These are phyloP conservation scores for Agriotes lineatus DNA, from an alignment of 2,888 invertebrate species.

Conservation along the genomic window DNA sequence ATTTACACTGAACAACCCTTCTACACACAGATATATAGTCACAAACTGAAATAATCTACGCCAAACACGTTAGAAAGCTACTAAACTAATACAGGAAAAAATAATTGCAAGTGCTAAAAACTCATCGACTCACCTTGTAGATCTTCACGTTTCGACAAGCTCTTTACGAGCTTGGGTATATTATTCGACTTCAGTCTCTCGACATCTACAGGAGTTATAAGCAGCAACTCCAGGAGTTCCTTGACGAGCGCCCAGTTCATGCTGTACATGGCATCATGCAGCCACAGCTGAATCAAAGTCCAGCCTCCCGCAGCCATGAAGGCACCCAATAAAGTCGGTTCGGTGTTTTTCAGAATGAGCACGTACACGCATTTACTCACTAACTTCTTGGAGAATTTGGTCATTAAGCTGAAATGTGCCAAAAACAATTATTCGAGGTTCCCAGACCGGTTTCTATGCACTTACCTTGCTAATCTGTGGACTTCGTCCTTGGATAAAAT, in stretches of 20 bases:
- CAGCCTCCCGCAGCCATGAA: conserved; percentile 95
- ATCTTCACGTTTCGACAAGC: conserved; percentile 84
- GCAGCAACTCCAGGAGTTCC: conserved; percentile 86
- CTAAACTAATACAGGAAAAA: too few species aligned
- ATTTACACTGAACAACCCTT: too few species aligned
- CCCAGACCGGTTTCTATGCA: conserved; percentile 43
- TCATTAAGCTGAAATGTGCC: conserved; percentile 85
- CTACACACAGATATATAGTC: too few species aligned
- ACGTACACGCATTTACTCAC: conserved; percentile 96
- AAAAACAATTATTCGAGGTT: background rate
- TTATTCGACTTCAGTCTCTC: conserved; percentile 91
- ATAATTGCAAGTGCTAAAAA: too few species aligned
- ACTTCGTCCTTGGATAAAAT: conserved; percentile 91
- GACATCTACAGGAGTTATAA: conserved; percentile 91
- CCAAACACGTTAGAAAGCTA: too few species aligned
- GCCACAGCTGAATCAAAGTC: conserved; percentile 91
- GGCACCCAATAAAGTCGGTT: conserved; percentile 84
- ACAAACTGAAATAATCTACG: too few species aligned
- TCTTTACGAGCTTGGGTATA: conserved; percentile 92
- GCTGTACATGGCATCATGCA: conserved; percentile 86
- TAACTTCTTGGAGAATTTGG: conserved; percentile 93
- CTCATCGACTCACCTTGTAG: conserved; percentile 86
- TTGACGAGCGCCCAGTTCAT: conserved; percentile 90
- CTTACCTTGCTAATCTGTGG: conserved; percentile 86
- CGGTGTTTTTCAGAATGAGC: conserved; percentile 90